Evolutionary conservation across 2,888 invertebrate genomes (phyloP), one percentile per base, ranked within the genome.

Genomic region (Pollenia amentaria): DNA sequence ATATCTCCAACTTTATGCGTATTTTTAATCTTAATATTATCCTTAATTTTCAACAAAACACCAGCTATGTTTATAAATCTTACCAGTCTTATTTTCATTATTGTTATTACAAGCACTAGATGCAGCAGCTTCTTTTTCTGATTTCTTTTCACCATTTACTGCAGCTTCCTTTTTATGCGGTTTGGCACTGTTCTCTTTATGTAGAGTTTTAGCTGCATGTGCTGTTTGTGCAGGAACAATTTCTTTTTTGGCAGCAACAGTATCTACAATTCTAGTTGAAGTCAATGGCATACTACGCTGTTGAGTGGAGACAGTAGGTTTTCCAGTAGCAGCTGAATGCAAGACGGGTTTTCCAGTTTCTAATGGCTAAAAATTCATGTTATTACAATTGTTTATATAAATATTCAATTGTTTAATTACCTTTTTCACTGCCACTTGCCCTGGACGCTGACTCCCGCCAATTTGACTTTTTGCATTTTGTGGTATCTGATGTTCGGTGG

Each of bases 71-170:
- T 29, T 29, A 16, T 16, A 55, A 44, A 16, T 21, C 80, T 77
- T 77, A 86, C 82, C 82, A 83, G 80, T 77, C 77, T 84, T 87
- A 55, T 72, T 70, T 51, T 57, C 75, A n/a, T 75, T 57, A 12
- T 51, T 81, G 3, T 65, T 73, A 14, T 16, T 44, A 16, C 18
- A 53, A 2, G 75, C 48, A 65, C 65, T 65, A 16, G 29, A 12
- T 4, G 72, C 11, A 14, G 57, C 1, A 4, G 48, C 4, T 7
- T 46, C 75, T 8, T 69, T 82, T 21, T 82, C 82, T 9, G 11
- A 8, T 3, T 69, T 75, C n/a, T 40, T 76, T 48, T 79, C 79
- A 4, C 3, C 21, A 9, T 29, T 77, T 3, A 16, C 11, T 1
- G 48, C 3, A 9, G 1, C 12, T 38, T 67, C 73, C 16, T 76